A percentile compares a stretch with the other conserved stretches of the same genome.
Evolutionary conservation across 2,113 vertebrate species (phyloP).

Genomic region (Datnioides undecimradiatus): DNA sequence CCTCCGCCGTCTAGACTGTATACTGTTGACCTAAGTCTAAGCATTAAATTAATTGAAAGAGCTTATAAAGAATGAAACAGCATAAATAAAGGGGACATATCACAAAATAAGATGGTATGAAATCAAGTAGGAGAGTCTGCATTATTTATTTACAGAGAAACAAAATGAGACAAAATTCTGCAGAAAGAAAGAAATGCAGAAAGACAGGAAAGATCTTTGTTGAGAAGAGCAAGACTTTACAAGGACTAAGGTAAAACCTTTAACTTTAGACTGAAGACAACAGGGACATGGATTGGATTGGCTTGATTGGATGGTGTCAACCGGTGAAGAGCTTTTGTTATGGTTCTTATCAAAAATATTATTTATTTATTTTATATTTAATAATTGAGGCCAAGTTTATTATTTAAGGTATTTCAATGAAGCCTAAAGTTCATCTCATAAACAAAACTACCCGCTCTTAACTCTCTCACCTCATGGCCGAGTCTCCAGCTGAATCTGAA

Average conservation of each 20-base stretch:
- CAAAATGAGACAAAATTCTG: background rate
- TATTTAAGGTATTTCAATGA: background rate
- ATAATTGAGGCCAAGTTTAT: background rate
- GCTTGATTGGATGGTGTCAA: too few relatives aligned
- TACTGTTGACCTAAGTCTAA: background rate
- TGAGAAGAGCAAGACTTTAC: background rate
- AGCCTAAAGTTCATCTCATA: too few relatives aligned
- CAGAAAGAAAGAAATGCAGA: background rate
- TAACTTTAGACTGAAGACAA: background rate
- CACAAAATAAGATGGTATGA: background rate
- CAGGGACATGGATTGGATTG: too few relatives aligned
- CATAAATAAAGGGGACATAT: background rate
- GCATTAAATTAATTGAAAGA: background rate
- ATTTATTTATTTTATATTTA: too few relatives aligned
- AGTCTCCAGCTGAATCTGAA: too few relatives aligned
- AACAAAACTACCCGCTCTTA: background rate
- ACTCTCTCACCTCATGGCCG: background rate
- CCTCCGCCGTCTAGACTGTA: conserved; percentile 3
- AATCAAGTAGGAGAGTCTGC: background rate
- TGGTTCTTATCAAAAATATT: background rate
- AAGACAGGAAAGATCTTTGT: background rate
- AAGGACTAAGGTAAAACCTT: background rate
- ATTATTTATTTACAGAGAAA: conserved; percentile 17
- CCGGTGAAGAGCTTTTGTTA: background rate
- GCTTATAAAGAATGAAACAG: background rate